phyloP scores from a whole-genome alignment of 1,140 invertebrate genomes.

The Sycobia sp. region DNA sequence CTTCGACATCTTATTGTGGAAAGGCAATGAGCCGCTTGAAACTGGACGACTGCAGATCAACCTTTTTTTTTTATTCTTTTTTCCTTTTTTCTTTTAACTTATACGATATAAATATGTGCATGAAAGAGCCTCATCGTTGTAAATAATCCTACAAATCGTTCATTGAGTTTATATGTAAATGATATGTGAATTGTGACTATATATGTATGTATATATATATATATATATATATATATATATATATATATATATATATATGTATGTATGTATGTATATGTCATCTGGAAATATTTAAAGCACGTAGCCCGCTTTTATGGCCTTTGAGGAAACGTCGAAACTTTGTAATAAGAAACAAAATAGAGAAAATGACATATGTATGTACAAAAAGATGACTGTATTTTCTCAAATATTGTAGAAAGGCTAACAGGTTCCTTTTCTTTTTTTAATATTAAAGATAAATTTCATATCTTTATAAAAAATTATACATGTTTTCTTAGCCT shows the following conservation, averaged over 20 bases:
- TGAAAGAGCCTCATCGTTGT: constrained; percentile 43
- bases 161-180: constrained; percentile 43
- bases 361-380: too few species aligned
- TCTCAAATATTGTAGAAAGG: too few species aligned
- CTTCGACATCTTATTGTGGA: neutral
- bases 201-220: too few species aligned
- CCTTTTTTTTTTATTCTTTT: constrained; percentile 20
- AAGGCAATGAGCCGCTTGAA: constrained; percentile 16
- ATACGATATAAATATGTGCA: constrained; percentile 22
- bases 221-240: too few species aligned
- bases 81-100: constrained; percentile 24
- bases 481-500: too few species aligned
- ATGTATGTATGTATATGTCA: too few species aligned
- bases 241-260: too few species aligned
- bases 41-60: constrained; percentile 23
- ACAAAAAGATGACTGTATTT: too few species aligned
- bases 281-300: constrained; percentile 7
- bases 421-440: too few species aligned
- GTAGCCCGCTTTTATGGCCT: constrained; percentile 10
- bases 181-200: constrained; percentile 33
- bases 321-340: constrained; percentile 12
- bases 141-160: constrained; percentile 44
- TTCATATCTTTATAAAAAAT: too few species aligned
- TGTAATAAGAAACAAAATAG: too few species aligned
- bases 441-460: too few species aligned